phyloP scores from a whole-genome alignment of 2,113 vertebrate genomes.

The Cairina moschata region DNA sequence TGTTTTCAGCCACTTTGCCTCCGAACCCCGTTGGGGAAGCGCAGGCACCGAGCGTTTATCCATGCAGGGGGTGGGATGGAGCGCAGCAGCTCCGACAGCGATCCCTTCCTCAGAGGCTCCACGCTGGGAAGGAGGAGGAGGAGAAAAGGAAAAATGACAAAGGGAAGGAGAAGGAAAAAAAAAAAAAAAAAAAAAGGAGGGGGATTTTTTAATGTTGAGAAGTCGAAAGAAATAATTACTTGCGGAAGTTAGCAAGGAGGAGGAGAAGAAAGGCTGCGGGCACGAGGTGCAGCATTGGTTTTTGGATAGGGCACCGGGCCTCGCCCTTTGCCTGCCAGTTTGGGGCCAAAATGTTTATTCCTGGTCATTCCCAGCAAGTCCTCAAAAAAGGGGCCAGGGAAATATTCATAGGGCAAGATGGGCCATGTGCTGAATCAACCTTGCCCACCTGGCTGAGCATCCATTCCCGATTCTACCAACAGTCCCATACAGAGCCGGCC shows the following conservation, averaged over 20 bases:
- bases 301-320: background rate
- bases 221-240: background rate
- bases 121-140: background rate
- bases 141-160: background rate
- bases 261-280: background rate
- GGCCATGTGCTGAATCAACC: accelerated
- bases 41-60: background rate
- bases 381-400: accelerated
- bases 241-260: background rate
- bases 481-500: background rate
- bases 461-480: background rate
- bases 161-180: accelerated
- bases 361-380: too few relatives aligned
- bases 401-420: background rate
- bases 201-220: background rate
- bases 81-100: background rate
- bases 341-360: background rate
- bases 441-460: background rate
- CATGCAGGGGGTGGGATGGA: background rate
- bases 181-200: too few relatives aligned
- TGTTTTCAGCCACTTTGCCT: background rate
- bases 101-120: background rate
- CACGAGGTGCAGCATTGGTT: background rate
- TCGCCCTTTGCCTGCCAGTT: background rate
- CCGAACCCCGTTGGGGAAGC: background rate